phyloP scores from a whole-genome alignment of 2,113 vertebrate species.

The Lontra canadensis region DNA sequence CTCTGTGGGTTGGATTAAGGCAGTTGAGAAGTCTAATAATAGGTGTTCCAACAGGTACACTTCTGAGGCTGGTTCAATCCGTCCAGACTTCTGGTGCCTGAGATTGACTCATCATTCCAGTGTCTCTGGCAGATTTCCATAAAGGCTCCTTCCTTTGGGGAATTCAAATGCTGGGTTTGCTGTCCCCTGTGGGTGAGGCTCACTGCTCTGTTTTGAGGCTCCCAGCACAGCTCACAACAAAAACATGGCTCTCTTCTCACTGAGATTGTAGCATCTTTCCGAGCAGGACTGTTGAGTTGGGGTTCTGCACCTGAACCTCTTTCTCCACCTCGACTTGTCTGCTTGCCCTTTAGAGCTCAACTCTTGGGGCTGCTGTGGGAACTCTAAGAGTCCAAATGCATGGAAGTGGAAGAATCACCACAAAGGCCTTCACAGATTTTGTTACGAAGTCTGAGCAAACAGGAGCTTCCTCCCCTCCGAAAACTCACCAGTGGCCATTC shows the following conservation, averaged over 20 bases:
- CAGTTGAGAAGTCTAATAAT: conserved; percentile 32
- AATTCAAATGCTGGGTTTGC: background rate
- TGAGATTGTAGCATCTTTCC: background rate
- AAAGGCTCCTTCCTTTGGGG: background rate
- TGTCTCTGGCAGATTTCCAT: background rate
- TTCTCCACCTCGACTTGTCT: background rate
- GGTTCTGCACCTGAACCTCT: background rate
- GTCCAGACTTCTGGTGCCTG: conserved; percentile 16
- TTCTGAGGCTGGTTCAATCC: background rate
- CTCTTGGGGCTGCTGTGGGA: background rate
- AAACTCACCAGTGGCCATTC: background rate
- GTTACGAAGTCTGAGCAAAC: background rate
- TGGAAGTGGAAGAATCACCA: background rate
- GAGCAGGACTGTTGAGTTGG: background rate
- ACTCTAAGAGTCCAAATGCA: background rate
- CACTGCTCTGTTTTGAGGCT: background rate
- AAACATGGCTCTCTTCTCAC: background rate
- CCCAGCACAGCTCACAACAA: background rate
- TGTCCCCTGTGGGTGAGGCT: background rate
- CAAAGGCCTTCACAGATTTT: background rate
- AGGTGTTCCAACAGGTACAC: conserved; percentile 37
- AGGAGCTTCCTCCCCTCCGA: background rate
- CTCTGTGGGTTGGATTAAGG: conserved; percentile 26
- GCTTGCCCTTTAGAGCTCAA: background rate
- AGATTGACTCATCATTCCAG: conserved; percentile 21